phyloP scores from a whole-genome alignment of 2,113 vertebrate species.

The Datnioides undecimradiatus region DNA sequence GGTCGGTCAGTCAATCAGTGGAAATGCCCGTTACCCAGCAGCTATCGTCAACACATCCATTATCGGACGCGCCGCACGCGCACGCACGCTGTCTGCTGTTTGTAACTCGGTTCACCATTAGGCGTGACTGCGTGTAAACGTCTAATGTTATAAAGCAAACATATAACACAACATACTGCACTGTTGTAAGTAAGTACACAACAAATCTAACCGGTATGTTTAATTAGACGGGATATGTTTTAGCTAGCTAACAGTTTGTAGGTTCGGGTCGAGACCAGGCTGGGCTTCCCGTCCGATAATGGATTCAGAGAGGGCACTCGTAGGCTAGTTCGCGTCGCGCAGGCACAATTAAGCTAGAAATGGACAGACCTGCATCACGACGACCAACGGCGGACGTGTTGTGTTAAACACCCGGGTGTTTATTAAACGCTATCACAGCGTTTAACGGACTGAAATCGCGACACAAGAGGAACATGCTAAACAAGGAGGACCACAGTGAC shows the following conservation, averaged over 20 bases:
- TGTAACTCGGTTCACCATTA: background rate
- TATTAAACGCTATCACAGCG: background rate
- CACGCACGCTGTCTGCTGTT: background rate
- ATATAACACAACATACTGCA: background rate
- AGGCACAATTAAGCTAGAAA: background rate
- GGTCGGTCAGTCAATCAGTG: conserved; percentile 16
- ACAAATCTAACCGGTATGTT: too few relatives aligned
- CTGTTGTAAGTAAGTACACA: background rate
- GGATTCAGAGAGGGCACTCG: background rate
- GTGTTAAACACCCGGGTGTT: background rate
- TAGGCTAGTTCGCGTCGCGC: background rate
- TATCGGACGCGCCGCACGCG: conserved; percentile 15
- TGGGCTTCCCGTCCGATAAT: conserved; percentile 29
- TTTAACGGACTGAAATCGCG: background rate
- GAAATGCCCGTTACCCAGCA: background rate
- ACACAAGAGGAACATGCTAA: background rate
- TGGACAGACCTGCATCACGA: background rate
- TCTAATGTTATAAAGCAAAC: background rate
- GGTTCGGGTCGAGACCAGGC: background rate
- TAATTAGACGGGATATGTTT: too few relatives aligned
- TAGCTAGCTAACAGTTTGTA: background rate
- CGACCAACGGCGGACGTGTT: background rate
- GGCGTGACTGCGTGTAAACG: background rate
- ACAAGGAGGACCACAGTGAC: background rate
- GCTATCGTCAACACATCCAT: conserved; percentile 9